Evolutionary conservation across 1,140 invertebrate species (phyloP), one percentile per base, ranked within the genome.

Genomic region (Armadillidium nasatum): DNA sequence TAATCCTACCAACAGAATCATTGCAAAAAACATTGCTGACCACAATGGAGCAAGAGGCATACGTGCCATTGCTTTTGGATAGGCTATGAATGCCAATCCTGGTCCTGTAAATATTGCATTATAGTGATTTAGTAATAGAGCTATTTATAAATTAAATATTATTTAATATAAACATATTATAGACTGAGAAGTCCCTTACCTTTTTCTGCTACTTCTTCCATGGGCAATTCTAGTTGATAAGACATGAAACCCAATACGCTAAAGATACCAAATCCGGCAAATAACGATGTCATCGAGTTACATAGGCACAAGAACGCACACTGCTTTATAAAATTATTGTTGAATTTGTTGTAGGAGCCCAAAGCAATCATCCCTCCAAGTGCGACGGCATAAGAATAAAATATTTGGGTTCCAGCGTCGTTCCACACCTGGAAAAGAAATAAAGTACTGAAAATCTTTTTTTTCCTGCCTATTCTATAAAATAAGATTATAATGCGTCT

Each of bases 251-350:
- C 85, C 19, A 86, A 78, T 44, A 86, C 83, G 69, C 84, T 84
- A 79, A 87, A 87, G n/a, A 86, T 84, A n/a, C 84, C 85, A 79
- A 87, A 86, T 7, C 97, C 97, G 44, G 85, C 83, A 70, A 85
- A 85, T 45, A 86, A 77, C 72, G 85, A 86, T 2, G 86, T 87
- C 13, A 76, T 78, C 71, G 83, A 84, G 78, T 87, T 87, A 44
- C 85, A 80, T 11, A 80, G 44, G n/a, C 82, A 77, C 50, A 87
- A 79, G 33, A 86, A 81, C n/a, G 85, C 79, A 45, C 84, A 83
- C 78, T 87, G 78, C 85, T 86, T 96, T 85, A 97, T 96, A 73
- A 97, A 89, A 80, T 89, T 89, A 82, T 89, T 89, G 81, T 89
- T 84, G 82, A 88, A 89, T 76, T 87, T 85, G 81, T 89, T 89